Evolutionary conservation across 2,888 invertebrate species (phyloP).

Genomic region (Phytoseiulus persimilis): DNA sequence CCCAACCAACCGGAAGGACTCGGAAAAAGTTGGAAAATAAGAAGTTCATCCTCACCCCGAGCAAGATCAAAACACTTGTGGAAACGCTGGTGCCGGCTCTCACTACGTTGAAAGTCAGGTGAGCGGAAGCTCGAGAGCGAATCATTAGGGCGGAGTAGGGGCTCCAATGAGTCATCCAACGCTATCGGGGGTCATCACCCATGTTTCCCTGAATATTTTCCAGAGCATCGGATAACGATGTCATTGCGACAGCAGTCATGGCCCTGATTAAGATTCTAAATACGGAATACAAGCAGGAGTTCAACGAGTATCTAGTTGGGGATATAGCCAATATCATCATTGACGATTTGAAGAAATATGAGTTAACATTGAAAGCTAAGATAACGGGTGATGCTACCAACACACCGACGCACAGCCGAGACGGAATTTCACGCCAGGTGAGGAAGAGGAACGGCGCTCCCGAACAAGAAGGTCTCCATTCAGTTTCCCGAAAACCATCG

Average conservation of each 20-base stretch:
- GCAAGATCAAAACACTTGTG: constrained; percentile 22
- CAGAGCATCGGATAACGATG: neutral
- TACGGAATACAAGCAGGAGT: constrained; percentile 21
- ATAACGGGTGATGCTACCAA: neutral
- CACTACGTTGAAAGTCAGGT: constrained; percentile 1
- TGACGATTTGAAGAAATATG: constrained; percentile 19
- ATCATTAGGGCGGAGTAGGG: too few species aligned
- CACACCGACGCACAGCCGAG: neutral
- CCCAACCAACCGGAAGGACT: neutral
- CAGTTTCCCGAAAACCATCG: too few species aligned
- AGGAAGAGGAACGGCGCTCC: too few species aligned
- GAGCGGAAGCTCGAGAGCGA: too few species aligned
- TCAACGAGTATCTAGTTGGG: constrained; percentile 14
- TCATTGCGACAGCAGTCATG: neutral
- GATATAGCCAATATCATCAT: neutral
- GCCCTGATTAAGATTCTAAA: constrained; percentile 11
- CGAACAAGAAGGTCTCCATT: too few species aligned
- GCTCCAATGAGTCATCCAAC: too few species aligned
- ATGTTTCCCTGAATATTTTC: neutral
- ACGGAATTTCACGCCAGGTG: neutral
- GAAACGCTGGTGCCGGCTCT: constrained; percentile 7
- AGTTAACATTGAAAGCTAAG: neutral
- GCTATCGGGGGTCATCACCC: neutral
- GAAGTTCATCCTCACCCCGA: constrained; percentile 10
- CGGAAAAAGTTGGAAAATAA: neutral